Conservation (phyloP, 2,888 invertebrate species). For the Pedicia rivosa region DNA sequence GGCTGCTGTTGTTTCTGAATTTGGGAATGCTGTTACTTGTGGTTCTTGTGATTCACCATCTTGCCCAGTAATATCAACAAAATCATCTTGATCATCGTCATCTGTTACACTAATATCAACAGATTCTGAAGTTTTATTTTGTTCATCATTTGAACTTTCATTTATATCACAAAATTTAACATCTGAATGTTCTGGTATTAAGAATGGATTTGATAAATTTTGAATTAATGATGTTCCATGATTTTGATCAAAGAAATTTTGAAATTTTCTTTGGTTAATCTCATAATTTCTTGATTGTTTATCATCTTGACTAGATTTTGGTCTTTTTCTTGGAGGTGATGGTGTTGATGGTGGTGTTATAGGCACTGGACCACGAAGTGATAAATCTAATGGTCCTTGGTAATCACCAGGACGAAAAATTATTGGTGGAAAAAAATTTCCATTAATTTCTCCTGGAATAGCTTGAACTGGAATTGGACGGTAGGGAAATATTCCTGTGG, state of each 20-base stretch:
- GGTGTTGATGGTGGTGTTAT: constrained; percentile 31
- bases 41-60: constrained; percentile 1
- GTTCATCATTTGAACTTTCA: neutral
- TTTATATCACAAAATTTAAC: neutral
- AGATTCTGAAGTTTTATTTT: neutral
- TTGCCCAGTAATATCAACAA: constrained; percentile 2
- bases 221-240: no score
- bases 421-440: constrained; percentile 1
- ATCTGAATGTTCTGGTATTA: neutral
- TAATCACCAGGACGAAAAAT: neutral
- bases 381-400: constrained; percentile 25
- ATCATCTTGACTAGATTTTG: neutral
- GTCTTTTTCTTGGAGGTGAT: constrained; percentile 28
- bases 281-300: neutral
- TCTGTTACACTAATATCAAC: neutral
- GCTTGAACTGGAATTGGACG: constrained; percentile 3
- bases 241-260: no score
- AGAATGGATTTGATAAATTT: neutral
- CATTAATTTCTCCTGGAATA: neutral
- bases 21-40: neutral
- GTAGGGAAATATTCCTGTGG: constrained; percentile 1
- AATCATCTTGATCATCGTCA: neutral
- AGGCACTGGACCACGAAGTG: constrained; percentile 24
- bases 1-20: neutral
- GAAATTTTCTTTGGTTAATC: no score